Evolutionary conservation across 2,888 invertebrate genomes (phyloP).

Genomic region (Mimachlamys varia): DNA sequence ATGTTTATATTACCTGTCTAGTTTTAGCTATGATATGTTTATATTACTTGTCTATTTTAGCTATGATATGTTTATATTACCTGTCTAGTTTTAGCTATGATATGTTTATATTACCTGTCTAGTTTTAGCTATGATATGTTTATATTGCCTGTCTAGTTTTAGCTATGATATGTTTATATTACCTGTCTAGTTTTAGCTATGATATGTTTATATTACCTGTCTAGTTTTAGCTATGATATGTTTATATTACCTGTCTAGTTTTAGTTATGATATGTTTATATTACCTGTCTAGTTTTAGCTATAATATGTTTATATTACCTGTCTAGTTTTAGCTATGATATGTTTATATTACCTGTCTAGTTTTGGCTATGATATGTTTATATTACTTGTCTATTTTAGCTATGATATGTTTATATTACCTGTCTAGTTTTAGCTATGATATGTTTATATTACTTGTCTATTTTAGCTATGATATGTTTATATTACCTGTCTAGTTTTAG

Average conservation of each 20-base stretch:
- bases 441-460: conserved; percentile 58
- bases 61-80: conserved; percentile 52
- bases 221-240: conserved; percentile 56
- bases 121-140: conserved; percentile 49
- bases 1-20: conserved; percentile 59
- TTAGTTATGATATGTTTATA: too few relatives aligned
- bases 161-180: conserved; percentile 31
- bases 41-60: conserved; percentile 62
- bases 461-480: conserved; percentile 48
- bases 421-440: conserved; percentile 63
- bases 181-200: conserved; percentile 68
- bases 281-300: conserved; percentile 67
- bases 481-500: conserved; percentile 65
- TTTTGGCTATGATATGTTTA: conserved; percentile 41
- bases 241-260: conserved; percentile 61
- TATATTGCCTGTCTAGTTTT: conserved; percentile 63
- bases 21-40: conserved; percentile 49
- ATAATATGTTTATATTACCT: conserved; percentile 57
- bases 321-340: conserved; percentile 59
- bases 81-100: conserved; percentile 65
- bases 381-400: conserved; percentile 62
- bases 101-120: conserved; percentile 58
- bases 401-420: conserved; percentile 54
- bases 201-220: conserved; percentile 57
- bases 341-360: conserved; percentile 60